Base-by-base conservation (phyloP, 2,797 vertebrate genomes). In the Rhinoraja longicauda region DNA sequence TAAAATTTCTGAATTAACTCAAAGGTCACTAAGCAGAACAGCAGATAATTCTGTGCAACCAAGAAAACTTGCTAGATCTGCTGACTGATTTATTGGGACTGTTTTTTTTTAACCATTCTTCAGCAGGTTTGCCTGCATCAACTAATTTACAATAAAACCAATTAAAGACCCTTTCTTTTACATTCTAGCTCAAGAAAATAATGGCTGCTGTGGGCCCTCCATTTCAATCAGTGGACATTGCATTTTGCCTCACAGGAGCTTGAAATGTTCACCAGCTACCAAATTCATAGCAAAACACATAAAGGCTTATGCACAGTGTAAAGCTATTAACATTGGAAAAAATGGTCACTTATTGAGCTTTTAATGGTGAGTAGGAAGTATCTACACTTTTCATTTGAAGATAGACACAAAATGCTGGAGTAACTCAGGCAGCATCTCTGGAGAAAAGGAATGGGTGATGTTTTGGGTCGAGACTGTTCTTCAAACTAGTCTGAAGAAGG, bases 11-110 rank as follows among this genome's bases (percentile, higher is more conserved):
- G 13, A 53, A 91, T 91, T 45, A 91, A 72, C 90, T 91, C 29
- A 91, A 91, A 91, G 90, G 90, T 91, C 90, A 91, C 67, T 73
- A 45, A 91, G 21, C 90, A 91, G 72, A 45, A 73, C 67, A 91
- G 36, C 39, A 21, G 39, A 91, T 67, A 24, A 29, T 91, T 73
- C 90, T 91, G 90, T 73, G 67, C 90, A 91, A 73, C 90, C 36
- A n/a, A 13, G 70, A 21, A 73, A 91, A 91, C 21, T 70, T 72
- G 90, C n/a, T 24, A 64, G 88, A 72, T 62, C 12, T 39, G 36
- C 24, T 26, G 70, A 73, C 67, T 91, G 90, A 53, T 92, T 92
- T 92, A 92, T 73, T 10, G 70, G 21, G 36, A 57, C 45, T 72
- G 26, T 24, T 0, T 92, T 5, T 3, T 24, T 39, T 32, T 53